Conservation (phyloP, 2,888 invertebrate genomes). For the Aporophyla nigra region DNA sequence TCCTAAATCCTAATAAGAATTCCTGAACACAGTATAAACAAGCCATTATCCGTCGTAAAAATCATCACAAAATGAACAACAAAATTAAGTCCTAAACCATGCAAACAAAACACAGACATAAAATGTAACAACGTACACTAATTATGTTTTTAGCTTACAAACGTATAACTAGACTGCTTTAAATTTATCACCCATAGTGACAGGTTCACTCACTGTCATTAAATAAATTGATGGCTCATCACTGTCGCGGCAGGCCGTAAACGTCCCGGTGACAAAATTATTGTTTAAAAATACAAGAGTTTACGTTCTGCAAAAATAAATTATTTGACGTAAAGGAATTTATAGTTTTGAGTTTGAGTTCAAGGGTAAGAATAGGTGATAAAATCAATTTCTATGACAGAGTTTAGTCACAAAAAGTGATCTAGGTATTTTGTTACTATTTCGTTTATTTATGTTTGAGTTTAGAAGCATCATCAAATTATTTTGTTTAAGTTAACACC, state of each 20-base stretch:
- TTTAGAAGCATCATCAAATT: background rate
- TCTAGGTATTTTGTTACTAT: background rate
- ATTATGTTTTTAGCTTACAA: conserved; percentile 55
- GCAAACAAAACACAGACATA: conserved; percentile 21
- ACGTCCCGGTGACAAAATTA: conserved; percentile 54
- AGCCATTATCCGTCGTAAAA: conserved; percentile 1
- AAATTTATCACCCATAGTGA: conserved; percentile 54
- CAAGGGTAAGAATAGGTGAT: conserved; percentile 22
- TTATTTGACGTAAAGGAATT: conserved; percentile 14
- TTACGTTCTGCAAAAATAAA: conserved; percentile 40
- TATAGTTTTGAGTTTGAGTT: conserved; percentile 8
- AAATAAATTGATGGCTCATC: conserved; percentile 64
- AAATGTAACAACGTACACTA: conserved; percentile 48
- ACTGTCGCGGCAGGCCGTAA: conserved; percentile 48
- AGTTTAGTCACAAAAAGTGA: background rate
- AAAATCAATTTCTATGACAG: conserved; percentile 6
- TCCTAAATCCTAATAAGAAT: background rate
- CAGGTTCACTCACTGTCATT: conserved; percentile 54
- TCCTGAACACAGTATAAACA: no score
- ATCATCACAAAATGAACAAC: background rate
- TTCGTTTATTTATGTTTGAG: background rate
- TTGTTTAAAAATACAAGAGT: conserved; percentile 53
- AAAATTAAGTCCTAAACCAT: background rate
- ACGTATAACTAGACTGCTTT: conserved; percentile 47
- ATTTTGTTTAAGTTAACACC: background rate